Base-by-base conservation (phyloP, 1,140 invertebrate species). In the Lutraria rhynchaena region DNA sequence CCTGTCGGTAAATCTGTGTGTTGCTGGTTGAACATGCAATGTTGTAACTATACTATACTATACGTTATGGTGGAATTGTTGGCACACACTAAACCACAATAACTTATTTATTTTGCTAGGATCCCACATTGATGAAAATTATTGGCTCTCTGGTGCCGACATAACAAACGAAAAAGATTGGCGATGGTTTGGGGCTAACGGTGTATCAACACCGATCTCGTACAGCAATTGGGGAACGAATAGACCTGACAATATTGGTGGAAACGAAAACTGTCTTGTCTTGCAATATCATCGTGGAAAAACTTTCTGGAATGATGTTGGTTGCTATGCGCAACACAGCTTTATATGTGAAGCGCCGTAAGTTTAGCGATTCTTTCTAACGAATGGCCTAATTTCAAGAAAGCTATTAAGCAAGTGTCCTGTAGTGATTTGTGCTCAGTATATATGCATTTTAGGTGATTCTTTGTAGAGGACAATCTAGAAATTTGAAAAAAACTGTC, bases 81-180 rank as follows among this genome's bases (percentile, higher is more conserved):
- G n/a, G n/a, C n/a, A n/a, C n/a, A n/a, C n/a, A n/a, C n/a, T n/a
- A n/a, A n/a, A n/a, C n/a, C n/a, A n/a, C n/a, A n/a, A n/a, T n/a
- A n/a, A n/a, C n/a, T n/a, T n/a, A n/a, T 31, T 27, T 44, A 22
- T 22, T 29, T 19, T 24, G 4, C 9, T 27, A 74, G 70, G 70
- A 17, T 74, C 70, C 1, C 70, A 74, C n/a, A 57, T 74, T 29
- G 70, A 74, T n/a, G 70, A 74, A 37, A 33, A 15, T 0, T 74
- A 74, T 37, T 74, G 70, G 70, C 5, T 58, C 15, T 58, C 70
- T n/a, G 70, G 70, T 27, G 31, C 70, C 33, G 70, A 74, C 49
- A 74, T 74, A 31, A 58, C 41, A 15, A 44, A 44, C 19, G 70
- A 74, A 24, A 58, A 58, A 15, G n/a, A 33, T n/a, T 74, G 70